Base-by-base conservation (phyloP, 2,888 invertebrate genomes). In the Cyrtodaria siliqua region DNA sequence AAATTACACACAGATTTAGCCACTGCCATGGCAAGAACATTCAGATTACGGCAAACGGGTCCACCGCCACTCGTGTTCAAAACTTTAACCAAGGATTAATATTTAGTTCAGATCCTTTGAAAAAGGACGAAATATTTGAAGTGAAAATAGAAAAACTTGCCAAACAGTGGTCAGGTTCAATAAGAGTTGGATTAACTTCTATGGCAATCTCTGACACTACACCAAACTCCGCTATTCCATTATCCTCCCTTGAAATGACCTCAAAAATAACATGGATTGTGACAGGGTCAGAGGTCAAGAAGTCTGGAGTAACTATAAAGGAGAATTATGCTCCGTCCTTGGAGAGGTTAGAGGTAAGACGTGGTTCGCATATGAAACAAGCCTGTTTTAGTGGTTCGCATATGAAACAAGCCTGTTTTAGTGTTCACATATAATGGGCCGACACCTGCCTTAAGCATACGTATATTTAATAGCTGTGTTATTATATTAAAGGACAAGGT, bases 81-180 rank as follows among this genome's bases (percentile, higher is more conserved):
- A 94, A 95, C 83, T 95, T 94, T 86, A 94, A 94, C 79, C 93
- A 95, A 80, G 95, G 95, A 0, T 93, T 97, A 1, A 94, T 96
- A 12, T 96, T 96, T 91, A 96, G 96, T 87, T 95, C 96, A 0
- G 94, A 95, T 1, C 95, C 96, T 20, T 94, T 97, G 23, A 95
- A 95, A 40, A 94, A 95, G 61, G 96, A 96, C 80, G 97, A 97
- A 90, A 93, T 96, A 29, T 97, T 96, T 91, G 97, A 97, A 94
- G 95, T 97, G 69, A 77, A 79, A 55, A 64, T 98, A 40, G 98
- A 98, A 91, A 96, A 96, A 89, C 96, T 97, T 95, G 96, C 97
- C 8, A 96, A 96, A 83, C 95, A 97, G 84, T 98, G 98, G 98
- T 96, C 97, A 20, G 98, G 98, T 8, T 97, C 97, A 74, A 95